Evolutionary conservation across 2,888 invertebrate genomes (phyloP).

Genomic region (Linhomoeus sp.): DNA sequence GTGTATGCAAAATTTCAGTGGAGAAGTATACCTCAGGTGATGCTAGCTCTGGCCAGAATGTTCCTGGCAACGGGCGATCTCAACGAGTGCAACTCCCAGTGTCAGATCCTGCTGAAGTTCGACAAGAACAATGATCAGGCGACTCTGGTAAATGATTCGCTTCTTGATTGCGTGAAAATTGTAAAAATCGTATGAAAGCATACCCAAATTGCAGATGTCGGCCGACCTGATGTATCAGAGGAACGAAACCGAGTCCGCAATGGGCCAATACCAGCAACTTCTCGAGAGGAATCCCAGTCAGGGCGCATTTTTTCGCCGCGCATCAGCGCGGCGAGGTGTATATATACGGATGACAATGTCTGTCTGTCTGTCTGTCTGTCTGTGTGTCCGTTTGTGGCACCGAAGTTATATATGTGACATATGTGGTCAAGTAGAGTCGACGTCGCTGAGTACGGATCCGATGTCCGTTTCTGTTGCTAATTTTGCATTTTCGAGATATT

Average conservation of each 20-base stretch:
- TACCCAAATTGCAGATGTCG: conserved; percentile 46
- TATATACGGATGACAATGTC: no score
- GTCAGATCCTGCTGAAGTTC: conserved; percentile 54
- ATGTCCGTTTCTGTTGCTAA: no score
- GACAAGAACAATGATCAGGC: conserved; percentile 79
- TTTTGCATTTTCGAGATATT: no score
- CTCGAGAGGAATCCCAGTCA: conserved; percentile 36
- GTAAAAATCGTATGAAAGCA: not conserved
- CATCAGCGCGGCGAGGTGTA: no score
- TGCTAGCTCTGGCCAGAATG: conserved; percentile 31
- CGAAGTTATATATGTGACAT: no score
- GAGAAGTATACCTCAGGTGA: conserved; percentile 15
- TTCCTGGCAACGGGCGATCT: conserved; percentile 44
- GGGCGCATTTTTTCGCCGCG: no score
- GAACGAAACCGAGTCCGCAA: conserved; percentile 76
- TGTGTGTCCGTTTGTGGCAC: no score
- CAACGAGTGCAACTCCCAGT: conserved; percentile 67
- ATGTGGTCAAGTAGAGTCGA: no score
- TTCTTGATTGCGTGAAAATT: not conserved
- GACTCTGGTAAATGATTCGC: conserved; percentile 40
- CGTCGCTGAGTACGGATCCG: no score
- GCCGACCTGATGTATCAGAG: conserved; percentile 72
- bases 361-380: no score
- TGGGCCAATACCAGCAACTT: conserved; percentile 70
- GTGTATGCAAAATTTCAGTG: not conserved